Evolutionary conservation across 1,140 invertebrate genomes (phyloP), one percentile per base, ranked within the genome.

Genomic region (Anastrepha obliqua): DNA sequence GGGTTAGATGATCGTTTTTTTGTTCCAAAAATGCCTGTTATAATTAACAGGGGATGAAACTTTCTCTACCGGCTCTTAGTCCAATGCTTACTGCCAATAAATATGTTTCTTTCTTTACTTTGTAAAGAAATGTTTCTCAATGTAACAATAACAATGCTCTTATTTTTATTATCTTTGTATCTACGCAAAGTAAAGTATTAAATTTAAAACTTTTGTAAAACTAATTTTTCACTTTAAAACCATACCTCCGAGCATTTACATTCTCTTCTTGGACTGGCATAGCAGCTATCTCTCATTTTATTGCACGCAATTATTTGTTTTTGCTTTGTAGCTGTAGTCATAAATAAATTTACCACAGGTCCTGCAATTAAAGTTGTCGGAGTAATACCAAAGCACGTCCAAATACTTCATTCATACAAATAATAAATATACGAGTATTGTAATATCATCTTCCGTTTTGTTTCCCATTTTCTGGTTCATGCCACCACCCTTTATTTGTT

Each of bases 371-470:
- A 55, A 51, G 74, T 81, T 81, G 17, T 55, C 39, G 15, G 17
- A 58, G 42, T n/a, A 6, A n/a, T 47, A 51, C 74, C 3, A 55
- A 81, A 78, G n/a, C 47, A 78, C 74, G 74, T 78, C 44, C 15
- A n/a, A 8, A 78, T 44, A 15, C 47, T 47, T 17, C 74, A 55
- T n/a, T n/a, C 60, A 5, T 15, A 78, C 47, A 81, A 13, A 55
- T 81, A 81, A 62, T 9, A 15, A 13, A 70, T 70, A 70, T 81
- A 81, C 13, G 6, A 81, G 47, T 29, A 81, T 81, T 81, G 47
- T 81, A 81, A 81, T 55, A 55, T 3, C n/a, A 81, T 55, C 74
- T 81, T 81, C 74, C 74, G 44, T 78, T 70, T 55, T 78, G 44
- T 11, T 3, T 6, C 7, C n/a, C 8, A 81, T n/a, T 2, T 81